These are phyloP conservation scores for Scolopax mira DNA, from an alignment of 2,113 vertebrate species.

Conservation along the genomic window DNA sequence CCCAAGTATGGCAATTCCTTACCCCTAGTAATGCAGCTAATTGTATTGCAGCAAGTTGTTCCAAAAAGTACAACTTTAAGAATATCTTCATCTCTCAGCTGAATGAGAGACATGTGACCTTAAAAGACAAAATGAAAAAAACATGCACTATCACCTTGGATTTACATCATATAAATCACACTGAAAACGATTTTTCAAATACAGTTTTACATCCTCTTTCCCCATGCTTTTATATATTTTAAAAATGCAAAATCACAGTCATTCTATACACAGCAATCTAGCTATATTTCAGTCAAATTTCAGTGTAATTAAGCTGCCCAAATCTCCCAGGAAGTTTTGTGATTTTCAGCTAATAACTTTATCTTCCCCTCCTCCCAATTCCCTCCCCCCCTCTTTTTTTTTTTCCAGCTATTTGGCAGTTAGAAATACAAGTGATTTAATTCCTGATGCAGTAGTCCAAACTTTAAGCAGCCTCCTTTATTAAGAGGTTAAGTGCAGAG, in stretches of 20 bases:
- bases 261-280: background rate
- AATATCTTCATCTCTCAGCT: background rate
- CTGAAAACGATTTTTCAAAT: background rate
- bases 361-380: too few species aligned
- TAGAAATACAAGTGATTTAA: background rate
- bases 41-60: background rate
- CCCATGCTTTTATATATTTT: background rate
- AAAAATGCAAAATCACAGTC: background rate
- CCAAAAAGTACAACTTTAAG: background rate
- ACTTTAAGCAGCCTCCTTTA: background rate
- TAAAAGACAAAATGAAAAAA: background rate
- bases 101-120: background rate
- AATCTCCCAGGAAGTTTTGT: background rate
- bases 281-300: background rate
- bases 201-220: background rate
- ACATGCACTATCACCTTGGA: background rate
- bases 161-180: background rate
- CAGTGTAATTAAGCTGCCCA: background rate
- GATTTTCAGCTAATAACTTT: background rate
- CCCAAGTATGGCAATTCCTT: background rate
- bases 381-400: too few species aligned
- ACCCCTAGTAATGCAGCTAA: background rate
- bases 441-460: background rate
- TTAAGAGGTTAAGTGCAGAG: background rate
- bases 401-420: background rate